Evolutionary conservation across 2,888 invertebrate genomes (phyloP).

Genomic region (Leptinotarsa rubiginosa): DNA sequence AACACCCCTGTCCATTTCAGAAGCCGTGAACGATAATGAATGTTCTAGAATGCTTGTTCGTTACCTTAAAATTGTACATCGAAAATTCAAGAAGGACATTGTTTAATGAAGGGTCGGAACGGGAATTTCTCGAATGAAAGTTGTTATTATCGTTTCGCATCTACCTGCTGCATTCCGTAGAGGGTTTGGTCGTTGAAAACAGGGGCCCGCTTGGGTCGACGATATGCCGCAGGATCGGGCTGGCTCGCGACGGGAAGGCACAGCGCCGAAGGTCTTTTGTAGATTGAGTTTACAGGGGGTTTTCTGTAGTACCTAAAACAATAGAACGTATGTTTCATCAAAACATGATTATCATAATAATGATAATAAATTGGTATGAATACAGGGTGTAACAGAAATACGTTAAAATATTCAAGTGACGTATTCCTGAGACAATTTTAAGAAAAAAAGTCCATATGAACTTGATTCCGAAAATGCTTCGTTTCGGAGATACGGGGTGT

Average conservation of each 20-base stretch:
- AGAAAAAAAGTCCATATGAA: no score
- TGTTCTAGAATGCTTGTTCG: background rate
- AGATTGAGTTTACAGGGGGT: slow-evolving; percentile 48
- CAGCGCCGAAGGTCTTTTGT: slow-evolving; percentile 60
- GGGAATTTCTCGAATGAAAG: background rate
- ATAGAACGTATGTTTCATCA: background rate
- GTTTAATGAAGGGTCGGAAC: background rate
- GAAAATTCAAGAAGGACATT: slow-evolving; percentile 1
- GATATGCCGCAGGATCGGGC: slow-evolving; percentile 57
- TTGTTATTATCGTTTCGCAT: background rate
- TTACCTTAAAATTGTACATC: background rate
- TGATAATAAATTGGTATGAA: no score
- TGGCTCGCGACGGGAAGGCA: slow-evolving; percentile 60
- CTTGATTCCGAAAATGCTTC: no score
- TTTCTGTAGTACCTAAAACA: slow-evolving; percentile 45
- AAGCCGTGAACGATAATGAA: background rate
- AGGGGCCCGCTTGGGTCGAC: slow-evolving; percentile 41
- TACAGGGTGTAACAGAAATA: no score
- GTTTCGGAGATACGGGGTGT: no score
- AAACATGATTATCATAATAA: no score
- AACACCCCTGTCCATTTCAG: background rate
- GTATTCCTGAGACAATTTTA: no score
- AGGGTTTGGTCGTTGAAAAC: slow-evolving; percentile 9
- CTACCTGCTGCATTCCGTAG: slow-evolving; percentile 32
- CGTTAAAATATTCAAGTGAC: no score